These are phyloP conservation scores for Trichosurus vulpecula DNA, from an alignment of 2,797 vertebrate species.

Conservation along the genomic window DNA sequence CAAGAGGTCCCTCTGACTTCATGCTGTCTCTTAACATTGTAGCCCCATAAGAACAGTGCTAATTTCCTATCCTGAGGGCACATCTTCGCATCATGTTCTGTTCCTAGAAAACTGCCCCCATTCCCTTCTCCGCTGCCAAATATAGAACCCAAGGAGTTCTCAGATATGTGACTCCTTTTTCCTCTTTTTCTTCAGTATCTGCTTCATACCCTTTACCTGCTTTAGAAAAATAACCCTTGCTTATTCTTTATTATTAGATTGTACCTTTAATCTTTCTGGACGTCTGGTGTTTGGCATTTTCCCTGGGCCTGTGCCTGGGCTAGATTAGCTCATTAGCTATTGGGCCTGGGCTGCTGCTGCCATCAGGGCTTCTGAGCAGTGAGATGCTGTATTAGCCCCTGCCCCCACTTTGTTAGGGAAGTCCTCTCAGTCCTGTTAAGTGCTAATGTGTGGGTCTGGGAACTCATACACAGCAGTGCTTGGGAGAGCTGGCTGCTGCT, in stretches of 20 bases:
- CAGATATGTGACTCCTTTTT: background rate
- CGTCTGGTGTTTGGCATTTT: background rate
- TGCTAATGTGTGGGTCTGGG: constrained; percentile 5
- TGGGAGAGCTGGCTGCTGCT: background rate
- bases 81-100: background rate
- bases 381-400: background rate
- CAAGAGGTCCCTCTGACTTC: background rate
- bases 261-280: background rate
- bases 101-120: background rate
- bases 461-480: background rate
- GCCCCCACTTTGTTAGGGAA: background rate
- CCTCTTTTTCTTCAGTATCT: background rate
- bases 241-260: background rate
- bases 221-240: background rate
- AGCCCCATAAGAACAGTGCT: background rate
- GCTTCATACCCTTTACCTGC: background rate
- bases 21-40: background rate
- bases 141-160: background rate
- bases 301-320: background rate
- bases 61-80: background rate
- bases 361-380: background rate
- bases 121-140: background rate
- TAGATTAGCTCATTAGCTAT: background rate
- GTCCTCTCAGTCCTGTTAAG: background rate
- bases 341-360: background rate